Evolutionary conservation across 2,797 vertebrate species (phyloP).

Genomic region (Anniella stebbinsi): DNA sequence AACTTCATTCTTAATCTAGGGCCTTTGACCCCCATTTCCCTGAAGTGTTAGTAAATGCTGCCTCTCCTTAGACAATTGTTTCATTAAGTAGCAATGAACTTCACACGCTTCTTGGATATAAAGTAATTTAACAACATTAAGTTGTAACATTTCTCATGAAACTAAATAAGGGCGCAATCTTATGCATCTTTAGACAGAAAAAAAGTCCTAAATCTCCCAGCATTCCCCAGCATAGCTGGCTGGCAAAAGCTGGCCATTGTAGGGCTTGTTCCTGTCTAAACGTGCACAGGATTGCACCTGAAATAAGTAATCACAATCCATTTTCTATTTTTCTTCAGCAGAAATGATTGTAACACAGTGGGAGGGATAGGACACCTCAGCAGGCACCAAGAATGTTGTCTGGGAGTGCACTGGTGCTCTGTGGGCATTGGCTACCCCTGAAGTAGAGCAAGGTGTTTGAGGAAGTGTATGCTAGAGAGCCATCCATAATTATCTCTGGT

Average conservation of each 20-base stretch:
- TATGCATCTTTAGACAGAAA: no score
- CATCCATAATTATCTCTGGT: background rate
- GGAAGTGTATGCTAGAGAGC: no score
- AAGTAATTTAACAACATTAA: background rate
- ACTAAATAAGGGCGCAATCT: background rate
- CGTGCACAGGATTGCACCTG: background rate
- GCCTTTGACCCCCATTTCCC: background rate
- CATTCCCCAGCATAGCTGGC: no score
- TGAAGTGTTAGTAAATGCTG: background rate
- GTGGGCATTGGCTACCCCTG: no score
- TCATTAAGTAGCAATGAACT: background rate
- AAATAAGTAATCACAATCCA: background rate
- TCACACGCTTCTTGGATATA: background rate
- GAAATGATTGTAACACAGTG: background rate
- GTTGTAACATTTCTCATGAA: background rate
- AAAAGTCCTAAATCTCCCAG: no score
- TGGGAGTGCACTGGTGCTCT: no score
- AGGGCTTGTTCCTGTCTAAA: no score
- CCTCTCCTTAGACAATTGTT: background rate
- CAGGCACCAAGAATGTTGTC: no score
- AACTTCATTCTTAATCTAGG: conserved; percentile 12
- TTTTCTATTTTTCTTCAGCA: background rate
- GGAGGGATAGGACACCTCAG: no score
- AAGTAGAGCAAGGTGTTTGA: no score
- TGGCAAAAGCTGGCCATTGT: no score